Evolutionary conservation across 2,888 invertebrate species (phyloP), one percentile per base, ranked within the genome.

Genomic region (Andrena minutula): DNA sequence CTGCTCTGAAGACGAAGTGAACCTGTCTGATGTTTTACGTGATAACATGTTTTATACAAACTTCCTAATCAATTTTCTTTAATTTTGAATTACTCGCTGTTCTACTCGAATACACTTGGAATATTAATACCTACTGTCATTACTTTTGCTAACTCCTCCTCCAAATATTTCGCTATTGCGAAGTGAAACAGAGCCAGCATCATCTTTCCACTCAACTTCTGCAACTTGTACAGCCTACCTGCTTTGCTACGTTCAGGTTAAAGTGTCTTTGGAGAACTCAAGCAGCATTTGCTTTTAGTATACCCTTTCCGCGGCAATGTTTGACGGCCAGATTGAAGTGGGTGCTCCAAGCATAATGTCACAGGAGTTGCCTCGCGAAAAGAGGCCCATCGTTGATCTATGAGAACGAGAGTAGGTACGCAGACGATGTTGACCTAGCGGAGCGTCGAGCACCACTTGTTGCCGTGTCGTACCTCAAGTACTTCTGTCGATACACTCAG

Each of bases 381-480:
- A 56, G 66, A 70, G 41, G 56, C 56, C 65, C 75, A 66, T 71
- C 66, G 23, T 58, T 69, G 73, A 70, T 60, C 71, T 8, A 66
- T 60, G 82, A 64, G 74, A 83, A 82, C 71, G 63, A 64, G 82
- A 75, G 82, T 41, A 41, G 41, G 41, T 75, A 82, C 82, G 68
- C 65, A 69, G 81, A 75, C 78, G 64, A 68, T 69, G 75, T 82
- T 81, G 75, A 75, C 75, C 66, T 84, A 82, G 86, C 83, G 84
- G 88, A 84, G 88, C 88, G 88, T 88, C 88, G 89, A 90, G 89
- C 88, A 88, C 91, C 92, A 92, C 92, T 92, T 92, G 92, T 92
- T 91, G 92, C 83, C 83, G 82, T 82, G 75, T 82, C 83, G 58
- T 78, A 72, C 71, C 92, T 86, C 82, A 88, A 88, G 87, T 89